These are phyloP conservation scores for Arvicanthis niloticus DNA, from an alignment of 2,113 vertebrate species.

Conservation along the genomic window DNA sequence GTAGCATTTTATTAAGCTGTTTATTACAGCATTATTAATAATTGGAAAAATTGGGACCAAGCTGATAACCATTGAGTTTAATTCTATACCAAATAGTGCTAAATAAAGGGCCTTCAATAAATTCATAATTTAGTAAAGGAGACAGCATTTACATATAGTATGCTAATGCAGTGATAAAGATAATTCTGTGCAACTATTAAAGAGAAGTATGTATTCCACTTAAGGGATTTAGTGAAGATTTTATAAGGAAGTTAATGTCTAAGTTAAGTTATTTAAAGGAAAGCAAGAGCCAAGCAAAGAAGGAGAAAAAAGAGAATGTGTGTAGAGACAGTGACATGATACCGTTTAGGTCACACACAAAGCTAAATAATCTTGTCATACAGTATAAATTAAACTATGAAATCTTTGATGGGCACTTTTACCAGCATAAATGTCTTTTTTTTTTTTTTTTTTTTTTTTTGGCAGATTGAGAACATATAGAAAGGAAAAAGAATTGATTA, in stretches of 20 bases:
- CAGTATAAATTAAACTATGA: not conserved
- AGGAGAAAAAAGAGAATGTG: not conserved
- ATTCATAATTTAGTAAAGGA: constrained; percentile 25
- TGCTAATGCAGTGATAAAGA: not conserved
- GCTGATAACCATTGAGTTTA: constrained; percentile 16
- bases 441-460: not conserved
- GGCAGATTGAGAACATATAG: not conserved
- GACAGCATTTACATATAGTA: not conserved
- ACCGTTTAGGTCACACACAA: not conserved
- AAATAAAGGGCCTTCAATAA: not conserved
- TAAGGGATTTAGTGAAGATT: not conserved
- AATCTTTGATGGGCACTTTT: not conserved
- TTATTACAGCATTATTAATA: constrained; percentile 43
- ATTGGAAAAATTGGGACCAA: not conserved
- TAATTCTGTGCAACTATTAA: not conserved
- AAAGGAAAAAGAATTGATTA: constrained; percentile 9
- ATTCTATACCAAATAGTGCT: constrained; percentile 1
- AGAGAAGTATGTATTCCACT: not conserved
- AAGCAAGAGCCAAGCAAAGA: not conserved
- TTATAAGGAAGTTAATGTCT: constrained; percentile 12
- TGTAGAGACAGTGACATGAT: not conserved
- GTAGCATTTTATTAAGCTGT: constrained; percentile 3
- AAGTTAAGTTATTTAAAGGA: not conserved
- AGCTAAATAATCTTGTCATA: not conserved
- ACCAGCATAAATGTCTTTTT: not conserved